phyloP scores from a whole-genome alignment of 2,113 vertebrate genomes.

The Syngnathus floridae region DNA sequence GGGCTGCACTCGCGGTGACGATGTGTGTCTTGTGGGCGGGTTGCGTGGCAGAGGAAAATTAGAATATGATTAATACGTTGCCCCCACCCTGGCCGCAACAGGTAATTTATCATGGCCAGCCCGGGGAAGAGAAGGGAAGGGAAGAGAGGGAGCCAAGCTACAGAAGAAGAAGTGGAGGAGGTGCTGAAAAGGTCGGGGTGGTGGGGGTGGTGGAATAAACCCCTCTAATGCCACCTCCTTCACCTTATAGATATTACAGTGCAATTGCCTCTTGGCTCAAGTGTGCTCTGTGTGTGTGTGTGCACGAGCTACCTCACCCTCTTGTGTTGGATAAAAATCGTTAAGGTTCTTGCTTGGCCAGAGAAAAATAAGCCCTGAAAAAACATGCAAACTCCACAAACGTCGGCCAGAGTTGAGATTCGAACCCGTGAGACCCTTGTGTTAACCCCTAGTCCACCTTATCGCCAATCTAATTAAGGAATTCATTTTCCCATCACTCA shows the following conservation, averaged over 20 bases:
- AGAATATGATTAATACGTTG: conserved; percentile 78
- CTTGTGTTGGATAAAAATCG: conserved; percentile 3
- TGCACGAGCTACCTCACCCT: not conserved
- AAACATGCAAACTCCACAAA: not conserved
- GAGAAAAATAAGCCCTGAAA: not conserved
- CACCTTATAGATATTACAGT: conserved; percentile 66
- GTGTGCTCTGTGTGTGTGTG: not conserved
- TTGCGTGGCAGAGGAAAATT: conserved; percentile 67
- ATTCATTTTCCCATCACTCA: no score
- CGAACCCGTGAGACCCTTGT: not conserved
- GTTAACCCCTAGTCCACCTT: not conserved
- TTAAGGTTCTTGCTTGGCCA: not conserved
- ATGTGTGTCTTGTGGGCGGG: conserved; percentile 12
- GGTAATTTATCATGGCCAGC: conserved; percentile 78
- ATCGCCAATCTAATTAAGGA: not conserved
- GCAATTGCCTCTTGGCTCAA: conserved; percentile 69
- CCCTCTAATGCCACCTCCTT: conserved; percentile 10
- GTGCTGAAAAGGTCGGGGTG: conserved; percentile 11
- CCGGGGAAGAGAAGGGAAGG: conserved; percentile 56
- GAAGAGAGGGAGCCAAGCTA: conserved; percentile 37
- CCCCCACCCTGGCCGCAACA: conserved; percentile 67
- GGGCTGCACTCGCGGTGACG: not conserved
- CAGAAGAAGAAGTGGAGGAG: conserved; percentile 18
- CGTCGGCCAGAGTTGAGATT: not conserved
- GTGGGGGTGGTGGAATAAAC: conserved; percentile 45